phyloP scores from a whole-genome alignment of 2,888 invertebrate species.

The Blera fallax region DNA sequence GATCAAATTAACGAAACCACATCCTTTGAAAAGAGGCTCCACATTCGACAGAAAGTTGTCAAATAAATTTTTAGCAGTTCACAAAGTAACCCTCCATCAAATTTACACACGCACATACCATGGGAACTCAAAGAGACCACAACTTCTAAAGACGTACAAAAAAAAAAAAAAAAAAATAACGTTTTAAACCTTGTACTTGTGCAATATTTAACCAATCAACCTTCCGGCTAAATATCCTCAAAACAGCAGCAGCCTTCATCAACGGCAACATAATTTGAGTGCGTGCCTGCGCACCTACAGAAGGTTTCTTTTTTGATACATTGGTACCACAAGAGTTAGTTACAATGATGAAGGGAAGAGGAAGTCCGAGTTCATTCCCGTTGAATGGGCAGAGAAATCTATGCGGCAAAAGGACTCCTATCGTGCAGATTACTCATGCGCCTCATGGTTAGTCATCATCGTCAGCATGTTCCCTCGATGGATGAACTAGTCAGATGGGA shows the following conservation, averaged over 20 bases:
- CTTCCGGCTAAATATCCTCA: slow-evolving; percentile 1
- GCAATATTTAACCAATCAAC: slow-evolving; percentile 33
- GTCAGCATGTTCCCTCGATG: background rate
- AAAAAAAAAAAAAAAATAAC: background rate
- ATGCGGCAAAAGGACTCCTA: slow-evolving; percentile 14
- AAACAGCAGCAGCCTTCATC: slow-evolving; percentile 11
- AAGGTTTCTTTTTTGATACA: background rate
- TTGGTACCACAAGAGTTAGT: background rate
- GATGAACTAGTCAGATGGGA: background rate
- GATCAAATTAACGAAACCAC: slow-evolving; percentile 10
- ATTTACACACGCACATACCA: slow-evolving; percentile 19
- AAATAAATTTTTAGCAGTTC: background rate
- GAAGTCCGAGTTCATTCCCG: slow-evolving; percentile 4
- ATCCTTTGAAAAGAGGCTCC: background rate
- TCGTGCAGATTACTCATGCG: slow-evolving; percentile 7
- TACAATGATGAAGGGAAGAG: background rate
- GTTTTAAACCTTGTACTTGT: background rate
- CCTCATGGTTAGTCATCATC: slow-evolving; percentile 5
- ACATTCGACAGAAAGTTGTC: slow-evolving; percentile 7
- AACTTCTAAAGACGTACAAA: background rate
- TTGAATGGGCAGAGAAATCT: slow-evolving; percentile 3
- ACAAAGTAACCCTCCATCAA: slow-evolving; percentile 25
- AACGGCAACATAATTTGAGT: slow-evolving; percentile 36
- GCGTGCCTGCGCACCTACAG: slow-evolving; percentile 39
- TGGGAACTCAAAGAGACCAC: slow-evolving; percentile 1